phyloP scores from a whole-genome alignment of 2,113 vertebrate genomes.

The Synchiropus splendidus region DNA sequence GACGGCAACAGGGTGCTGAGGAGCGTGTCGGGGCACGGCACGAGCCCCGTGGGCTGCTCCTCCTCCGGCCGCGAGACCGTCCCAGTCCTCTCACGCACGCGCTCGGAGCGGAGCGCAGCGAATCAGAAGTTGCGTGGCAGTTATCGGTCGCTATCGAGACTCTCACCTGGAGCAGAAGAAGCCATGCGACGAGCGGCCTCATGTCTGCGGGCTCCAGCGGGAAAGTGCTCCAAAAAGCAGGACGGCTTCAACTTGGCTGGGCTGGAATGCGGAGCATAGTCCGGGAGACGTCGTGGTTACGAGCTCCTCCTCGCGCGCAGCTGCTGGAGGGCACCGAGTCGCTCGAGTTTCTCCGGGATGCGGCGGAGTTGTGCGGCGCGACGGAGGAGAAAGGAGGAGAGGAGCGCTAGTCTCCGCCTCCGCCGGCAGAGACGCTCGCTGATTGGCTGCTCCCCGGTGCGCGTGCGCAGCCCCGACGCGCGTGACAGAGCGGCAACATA shows the following conservation, averaged over 20 bases:
- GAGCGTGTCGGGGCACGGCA: conserved; percentile 43
- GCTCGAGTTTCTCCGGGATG: conserved; percentile 33
- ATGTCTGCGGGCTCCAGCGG: conserved; percentile 33
- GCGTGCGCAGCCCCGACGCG: neutral
- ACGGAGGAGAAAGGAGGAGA: too few relatives aligned
- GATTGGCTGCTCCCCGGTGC: conserved; percentile 53
- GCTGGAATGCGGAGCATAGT: too few relatives aligned
- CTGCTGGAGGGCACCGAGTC: conserved; percentile 23
- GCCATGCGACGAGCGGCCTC: conserved; percentile 38
- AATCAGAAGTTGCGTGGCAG: too few relatives aligned
- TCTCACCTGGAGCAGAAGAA: conserved; percentile 62
- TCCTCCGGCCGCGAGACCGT: too few relatives aligned
- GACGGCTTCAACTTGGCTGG: too few relatives aligned
- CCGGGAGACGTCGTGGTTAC: neutral
- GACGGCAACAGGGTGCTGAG: too few relatives aligned
- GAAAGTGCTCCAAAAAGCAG: conserved; percentile 8
- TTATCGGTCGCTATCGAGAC: too few relatives aligned
- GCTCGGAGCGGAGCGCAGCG: neutral
- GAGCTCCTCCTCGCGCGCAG: neutral
- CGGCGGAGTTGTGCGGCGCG: conserved; percentile 3
- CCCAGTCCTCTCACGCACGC: too few relatives aligned
- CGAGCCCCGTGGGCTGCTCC: conserved; percentile 27
- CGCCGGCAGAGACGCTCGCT: conserved; percentile 5
- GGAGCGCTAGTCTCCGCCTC: conserved; percentile 4
- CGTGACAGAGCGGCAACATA: too few relatives aligned